Evolutionary conservation across 2,113 vertebrate species (phyloP), one percentile per base, ranked within the genome.

Genomic region (Panurus biarmicus): DNA sequence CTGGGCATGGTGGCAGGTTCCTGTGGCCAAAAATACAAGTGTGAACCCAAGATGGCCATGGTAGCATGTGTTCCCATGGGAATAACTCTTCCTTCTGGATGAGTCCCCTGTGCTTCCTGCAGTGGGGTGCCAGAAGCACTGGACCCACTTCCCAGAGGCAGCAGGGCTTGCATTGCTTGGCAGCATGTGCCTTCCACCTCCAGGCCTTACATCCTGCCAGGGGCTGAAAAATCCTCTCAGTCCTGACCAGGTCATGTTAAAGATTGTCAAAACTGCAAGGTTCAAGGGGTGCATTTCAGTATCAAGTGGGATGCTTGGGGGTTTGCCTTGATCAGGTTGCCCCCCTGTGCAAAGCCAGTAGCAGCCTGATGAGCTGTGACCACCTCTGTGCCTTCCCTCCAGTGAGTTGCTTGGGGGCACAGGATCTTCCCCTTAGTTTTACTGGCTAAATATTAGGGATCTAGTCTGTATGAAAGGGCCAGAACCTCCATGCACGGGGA

Each of bases 331-430:
- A 21, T 9, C 1, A 2, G 31, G 47, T 74, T 81, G 2, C 6
- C n/a, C 0, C 33, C 19, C 5, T 2, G 21, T 24, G 7, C 70
- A 18, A 71, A 61, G 40, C 18, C 42, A 66, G 18, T 54, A 73
- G 56, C 74, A 64, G 57, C 58, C 19, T 38, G 44, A 45, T 48
- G 54, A 61, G 38, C 61, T 74, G 80, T 33, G 64, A 42, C 26
- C 56, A 47, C 11, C 28, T 1, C 0, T 53, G 38, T 1, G 2
- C 38, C 7, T 94, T 62, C 48, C 57, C n/a, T 82, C 21, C 28
- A 14, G 22, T 2, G 1, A 44, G 21, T 48, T 2, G 0, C 24
- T 1, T 20, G n/a, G 10, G 36, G 26, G 2, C 33, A 74, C 0
- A 0, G 60, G 22, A 14, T 56, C 24, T 83, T 79, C 26, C 4